A percentile compares a stretch with the other conserved stretches of the same genome.
These are phyloP conservation scores for Mellilla xanthometata DNA, from an alignment of 2,888 invertebrate species.

Conservation along the genomic window DNA sequence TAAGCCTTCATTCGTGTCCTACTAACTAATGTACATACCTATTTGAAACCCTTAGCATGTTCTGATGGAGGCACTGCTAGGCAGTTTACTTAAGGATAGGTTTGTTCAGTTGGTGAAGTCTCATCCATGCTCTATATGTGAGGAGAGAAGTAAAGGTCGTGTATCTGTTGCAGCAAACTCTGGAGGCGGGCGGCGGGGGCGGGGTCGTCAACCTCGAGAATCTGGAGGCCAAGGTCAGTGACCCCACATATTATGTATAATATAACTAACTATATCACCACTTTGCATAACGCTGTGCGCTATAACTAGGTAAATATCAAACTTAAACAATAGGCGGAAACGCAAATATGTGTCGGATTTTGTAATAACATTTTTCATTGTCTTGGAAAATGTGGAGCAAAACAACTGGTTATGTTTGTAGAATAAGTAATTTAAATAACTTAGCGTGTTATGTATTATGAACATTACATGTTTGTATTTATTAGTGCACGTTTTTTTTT, in stretches of 20 bases:
- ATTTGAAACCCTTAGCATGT: too few species aligned
- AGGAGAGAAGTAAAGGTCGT: slow-evolving; percentile 24
- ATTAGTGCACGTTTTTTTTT: too few species aligned
- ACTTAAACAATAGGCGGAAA: slow-evolving; percentile 27
- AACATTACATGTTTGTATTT: too few species aligned
- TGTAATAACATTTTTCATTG: slow-evolving; percentile 18
- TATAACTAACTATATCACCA: slow-evolving; percentile 12
- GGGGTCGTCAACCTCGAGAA: slow-evolving; percentile 88
- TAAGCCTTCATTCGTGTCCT: too few species aligned
- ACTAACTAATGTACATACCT: too few species aligned
- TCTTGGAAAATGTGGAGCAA: slow-evolving; percentile 19
- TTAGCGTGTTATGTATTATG: too few species aligned
- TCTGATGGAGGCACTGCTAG: too few species aligned
- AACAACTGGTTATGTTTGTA: neutral
- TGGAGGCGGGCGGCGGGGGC: slow-evolving; percentile 70
- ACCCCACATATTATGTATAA: slow-evolving; percentile 29
- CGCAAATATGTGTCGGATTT: slow-evolving; percentile 25
- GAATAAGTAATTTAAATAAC: neutral
- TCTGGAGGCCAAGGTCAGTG: slow-evolving; percentile 89
- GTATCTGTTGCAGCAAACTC: slow-evolving; percentile 74
- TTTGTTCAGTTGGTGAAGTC: too few species aligned
- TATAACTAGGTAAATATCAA: slow-evolving; percentile 9
- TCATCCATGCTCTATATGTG: slow-evolving; percentile 12
- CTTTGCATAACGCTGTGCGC: slow-evolving; percentile 22
- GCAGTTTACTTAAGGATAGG: too few species aligned